Evolutionary conservation across 2,888 invertebrate species (phyloP).

Genomic region (Subacronicta megacephala): DNA sequence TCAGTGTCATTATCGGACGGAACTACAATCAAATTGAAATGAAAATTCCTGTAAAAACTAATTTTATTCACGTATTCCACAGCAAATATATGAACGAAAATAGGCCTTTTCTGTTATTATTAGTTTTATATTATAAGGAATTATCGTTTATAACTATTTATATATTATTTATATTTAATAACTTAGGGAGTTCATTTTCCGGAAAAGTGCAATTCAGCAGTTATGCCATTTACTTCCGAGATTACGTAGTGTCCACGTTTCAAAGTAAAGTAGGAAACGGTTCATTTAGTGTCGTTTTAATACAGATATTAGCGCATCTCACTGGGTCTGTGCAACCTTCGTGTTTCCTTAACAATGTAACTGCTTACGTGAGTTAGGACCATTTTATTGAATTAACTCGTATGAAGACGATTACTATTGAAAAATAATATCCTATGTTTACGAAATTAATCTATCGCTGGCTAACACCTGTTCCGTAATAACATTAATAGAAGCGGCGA

Average conservation of each 20-base stretch:
- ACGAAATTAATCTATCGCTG: slow-evolving; percentile 39
- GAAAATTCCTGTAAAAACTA: no score
- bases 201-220: slow-evolving; percentile 18
- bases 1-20: no score
- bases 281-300: slow-evolving; percentile 64
- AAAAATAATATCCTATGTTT: slow-evolving; percentile 38
- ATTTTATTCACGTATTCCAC: no score
- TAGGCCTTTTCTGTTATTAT: no score
- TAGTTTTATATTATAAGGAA: no score
- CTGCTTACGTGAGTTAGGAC: slow-evolving; percentile 3
- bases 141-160: no score
- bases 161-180: no score
- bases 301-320: slow-evolving; percentile 42
- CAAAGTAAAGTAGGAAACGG: slow-evolving; percentile 74
- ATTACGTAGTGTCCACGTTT: slow-evolving; percentile 37
- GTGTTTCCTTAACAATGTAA: slow-evolving; percentile 3
- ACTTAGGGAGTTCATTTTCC: background rate
- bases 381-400: slow-evolving; percentile 9
- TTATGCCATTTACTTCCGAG: slow-evolving; percentile 25
- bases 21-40: no score
- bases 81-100: no score
- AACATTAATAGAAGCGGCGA: slow-evolving; percentile 55
- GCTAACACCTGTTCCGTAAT: slow-evolving; percentile 61
- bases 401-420: slow-evolving; percentile 24
- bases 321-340: slow-evolving; percentile 17